These are phyloP conservation scores for Tiliqua scincoides DNA, from an alignment of 2,113 vertebrate genomes.

Conservation along the genomic window DNA sequence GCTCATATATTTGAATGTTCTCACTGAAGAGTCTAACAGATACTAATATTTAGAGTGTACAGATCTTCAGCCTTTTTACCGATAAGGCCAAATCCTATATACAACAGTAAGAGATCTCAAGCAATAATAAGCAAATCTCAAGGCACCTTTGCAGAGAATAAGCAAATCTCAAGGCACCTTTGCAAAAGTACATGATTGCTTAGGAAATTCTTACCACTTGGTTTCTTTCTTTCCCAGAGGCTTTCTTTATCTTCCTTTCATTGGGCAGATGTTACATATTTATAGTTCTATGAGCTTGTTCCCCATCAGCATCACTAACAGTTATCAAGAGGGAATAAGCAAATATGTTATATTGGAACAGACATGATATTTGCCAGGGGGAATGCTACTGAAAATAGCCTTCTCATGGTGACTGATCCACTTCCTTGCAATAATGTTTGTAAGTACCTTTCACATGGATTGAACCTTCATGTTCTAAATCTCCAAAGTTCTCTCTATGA, in stretches of 20 bases:
- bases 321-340: background rate
- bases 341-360: background rate
- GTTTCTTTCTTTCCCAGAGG: background rate
- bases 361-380: background rate
- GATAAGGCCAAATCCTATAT: conserved; percentile 18
- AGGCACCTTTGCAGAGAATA: background rate
- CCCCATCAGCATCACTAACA: background rate
- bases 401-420: background rate
- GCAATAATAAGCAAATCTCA: too few relatives aligned
- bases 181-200: background rate
- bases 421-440: background rate
- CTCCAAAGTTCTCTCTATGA: background rate
- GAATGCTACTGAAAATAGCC: background rate
- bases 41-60: conserved; percentile 33
- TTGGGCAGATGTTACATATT: background rate
- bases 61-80: conserved; percentile 8
- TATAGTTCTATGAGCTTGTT: background rate
- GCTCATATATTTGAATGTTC: conserved; percentile 47
- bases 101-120: too few relatives aligned
- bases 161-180: rapidly evolving
- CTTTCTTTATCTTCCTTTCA: background rate
- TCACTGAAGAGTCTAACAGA: conserved; percentile 40
- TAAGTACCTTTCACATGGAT: background rate
- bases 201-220: background rate
- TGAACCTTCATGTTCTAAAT: background rate